Evolutionary conservation across 2,113 vertebrate genomes (phyloP), one percentile per base, ranked within the genome.

Genomic region (Barbus barbus): DNA sequence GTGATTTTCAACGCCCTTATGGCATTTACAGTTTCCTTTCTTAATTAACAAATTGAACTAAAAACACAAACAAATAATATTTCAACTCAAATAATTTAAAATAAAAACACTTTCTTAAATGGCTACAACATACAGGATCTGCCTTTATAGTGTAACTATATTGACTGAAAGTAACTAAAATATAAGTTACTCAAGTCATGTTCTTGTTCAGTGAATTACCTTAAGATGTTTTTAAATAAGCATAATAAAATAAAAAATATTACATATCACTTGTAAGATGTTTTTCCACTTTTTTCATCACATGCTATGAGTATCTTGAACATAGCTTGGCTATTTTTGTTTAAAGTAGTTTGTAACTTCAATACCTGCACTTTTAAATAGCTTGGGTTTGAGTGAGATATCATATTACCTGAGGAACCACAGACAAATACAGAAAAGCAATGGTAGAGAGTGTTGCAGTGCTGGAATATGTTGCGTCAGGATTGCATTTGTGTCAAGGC

Each of bases 401-500:
- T 36, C 31, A 33, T 38, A 33, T 71, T 4, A 71, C 33, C 33
- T n/a, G 9, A 71, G 67, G 33, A 65, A 4, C 63, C 63, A 51
- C 28, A 38, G 41, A 51, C 18, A 56, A 73, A 79, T 16, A 26
- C 28, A 63, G 24, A 14, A n/a, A 73, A 73, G 6, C 71, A 41
- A 44, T 6, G 2, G 5, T 46, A 77, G 26, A 41, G 8, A 14
- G n/a, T 41, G n/a, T 24, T 36, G 75, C 31, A n/a, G 20, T 84
- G 60, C 84, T 67, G 11, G 13, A 56, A 53, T 48, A 26, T 86
- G 63, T 88, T 86, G 72, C 74, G 61, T 88, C 85, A 88, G 60
- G 72, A 83, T 75, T 56, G 51, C 76, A 76, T 71, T 82, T 84
- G 72, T 84, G 20, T 78, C 78, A 48, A 67, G 51, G n/a, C n/a